Conservation (phyloP, 1,140 invertebrate genomes). For the Amphibalanus amphitrite region DNA sequence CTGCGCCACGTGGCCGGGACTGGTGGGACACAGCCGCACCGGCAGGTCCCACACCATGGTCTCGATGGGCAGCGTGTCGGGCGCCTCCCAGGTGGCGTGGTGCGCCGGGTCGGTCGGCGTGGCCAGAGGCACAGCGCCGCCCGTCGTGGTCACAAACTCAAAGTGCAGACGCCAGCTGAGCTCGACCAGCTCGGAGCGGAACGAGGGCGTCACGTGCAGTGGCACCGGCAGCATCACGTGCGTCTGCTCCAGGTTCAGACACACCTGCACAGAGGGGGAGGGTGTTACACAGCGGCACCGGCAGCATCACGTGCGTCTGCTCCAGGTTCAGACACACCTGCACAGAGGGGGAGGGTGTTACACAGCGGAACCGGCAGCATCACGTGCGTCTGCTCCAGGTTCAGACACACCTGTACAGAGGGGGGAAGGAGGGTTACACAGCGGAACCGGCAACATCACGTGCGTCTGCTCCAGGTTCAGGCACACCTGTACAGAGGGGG, state of each 20-base stretch:
- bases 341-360: background rate
- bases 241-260: conserved; percentile 67
- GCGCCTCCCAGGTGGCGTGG: conserved; percentile 59
- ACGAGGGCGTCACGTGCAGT: conserved; percentile 79
- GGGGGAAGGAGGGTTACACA: no score
- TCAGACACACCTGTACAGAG: no score
- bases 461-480: no score
- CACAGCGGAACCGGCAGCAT: no score
- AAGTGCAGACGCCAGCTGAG: conserved; percentile 87
- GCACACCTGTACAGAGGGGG: no score
- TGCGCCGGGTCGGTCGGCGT: conserved; percentile 24
- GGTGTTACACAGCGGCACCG: no score
- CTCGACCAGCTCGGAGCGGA: conserved; percentile 67
- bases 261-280: conserved; percentile 39
- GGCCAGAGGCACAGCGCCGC: conserved; percentile 15
- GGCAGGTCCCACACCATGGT: conserved; percentile 97
- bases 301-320: no score
- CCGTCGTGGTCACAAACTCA: conserved; percentile 68
- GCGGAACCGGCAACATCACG: no score
- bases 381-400: no score
- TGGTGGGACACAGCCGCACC: conserved; percentile 75
- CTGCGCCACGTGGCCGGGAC: conserved; percentile 50
- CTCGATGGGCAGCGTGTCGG: conserved; percentile 69
- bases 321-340: no score
- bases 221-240: conserved; percentile 84